Percentiles rank a stretch among this genome's conserved stretches.
Evolutionary conservation across 2,888 invertebrate genomes (phyloP).

Genomic region (Macrophya annulata): DNA sequence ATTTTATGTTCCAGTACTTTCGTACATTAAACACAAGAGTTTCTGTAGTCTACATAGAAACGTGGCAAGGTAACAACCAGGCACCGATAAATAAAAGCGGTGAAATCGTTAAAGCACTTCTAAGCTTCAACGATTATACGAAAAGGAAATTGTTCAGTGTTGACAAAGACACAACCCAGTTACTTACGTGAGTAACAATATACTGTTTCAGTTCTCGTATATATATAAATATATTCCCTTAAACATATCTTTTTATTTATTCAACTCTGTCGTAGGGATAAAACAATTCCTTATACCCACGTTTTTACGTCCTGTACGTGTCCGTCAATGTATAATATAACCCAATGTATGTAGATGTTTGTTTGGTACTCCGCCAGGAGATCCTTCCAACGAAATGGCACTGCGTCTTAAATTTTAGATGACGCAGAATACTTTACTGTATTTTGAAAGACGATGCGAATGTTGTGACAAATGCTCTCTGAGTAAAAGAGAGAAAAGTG

Average conservation of each 20-base stretch:
- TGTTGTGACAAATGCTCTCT: not conserved
- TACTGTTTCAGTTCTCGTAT: not conserved
- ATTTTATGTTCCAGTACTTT: constrained; percentile 87
- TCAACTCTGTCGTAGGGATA: not conserved
- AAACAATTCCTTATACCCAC: not conserved
- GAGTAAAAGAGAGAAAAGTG: constrained; percentile 19
- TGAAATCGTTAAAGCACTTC: constrained; percentile 94
- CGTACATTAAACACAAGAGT: constrained; percentile 96
- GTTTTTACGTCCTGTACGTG: not conserved
- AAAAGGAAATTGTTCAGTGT: constrained; percentile 92
- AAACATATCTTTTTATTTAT: not conserved
- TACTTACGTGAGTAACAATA: constrained; percentile 89
- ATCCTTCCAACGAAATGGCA: not conserved
- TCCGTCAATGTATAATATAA: not conserved
- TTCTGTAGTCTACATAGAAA: constrained; percentile 97
- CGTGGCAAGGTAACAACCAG: constrained; percentile 96
- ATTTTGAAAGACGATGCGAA: not conserved
- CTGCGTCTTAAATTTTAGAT: constrained; percentile 1
- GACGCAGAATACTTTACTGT: constrained; percentile 10
- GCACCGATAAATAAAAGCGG: constrained; percentile 90
- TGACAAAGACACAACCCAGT: constrained; percentile 94
- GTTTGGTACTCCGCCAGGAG: not conserved
- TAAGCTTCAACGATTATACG: constrained; percentile 96
- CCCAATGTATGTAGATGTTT: not conserved
- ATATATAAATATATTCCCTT: not conserved